Conservation (phyloP, 2,888 invertebrate species). For the Perithous albicinctus region DNA sequence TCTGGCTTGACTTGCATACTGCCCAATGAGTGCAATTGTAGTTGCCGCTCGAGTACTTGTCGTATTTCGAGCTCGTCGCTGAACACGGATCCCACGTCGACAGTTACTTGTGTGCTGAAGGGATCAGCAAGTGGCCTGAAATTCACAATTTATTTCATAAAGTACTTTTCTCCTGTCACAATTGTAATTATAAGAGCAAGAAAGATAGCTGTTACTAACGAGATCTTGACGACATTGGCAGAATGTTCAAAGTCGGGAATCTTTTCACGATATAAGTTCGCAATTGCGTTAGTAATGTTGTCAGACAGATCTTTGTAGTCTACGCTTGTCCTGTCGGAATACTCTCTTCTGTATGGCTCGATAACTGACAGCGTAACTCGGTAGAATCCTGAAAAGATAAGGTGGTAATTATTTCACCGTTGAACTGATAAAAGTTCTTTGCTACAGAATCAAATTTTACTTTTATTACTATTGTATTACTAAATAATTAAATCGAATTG, state of each 20-base stretch:
- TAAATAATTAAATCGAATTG: background rate
- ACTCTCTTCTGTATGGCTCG: constrained; percentile 87
- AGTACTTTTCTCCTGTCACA: background rate
- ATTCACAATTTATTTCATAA: constrained; percentile 26
- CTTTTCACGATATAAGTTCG: constrained; percentile 85
- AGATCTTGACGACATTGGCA: constrained; percentile 89
- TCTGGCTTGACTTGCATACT: constrained; percentile 86
- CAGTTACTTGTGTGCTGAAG: constrained; percentile 88
- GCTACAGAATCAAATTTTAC: background rate
- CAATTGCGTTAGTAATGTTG: constrained; percentile 87
- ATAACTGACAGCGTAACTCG: constrained; percentile 87
- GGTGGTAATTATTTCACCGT: background rate
- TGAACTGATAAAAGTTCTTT: background rate
- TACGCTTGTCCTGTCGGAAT: constrained; percentile 87
- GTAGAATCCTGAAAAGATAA: constrained; percentile 84
- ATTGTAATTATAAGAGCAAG: constrained; percentile 23
- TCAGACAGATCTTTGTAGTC: constrained; percentile 87
- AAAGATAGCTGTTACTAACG: constrained; percentile 86
- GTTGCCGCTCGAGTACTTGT: constrained; percentile 86
- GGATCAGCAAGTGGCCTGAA: constrained; percentile 86
- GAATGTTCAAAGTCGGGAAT: constrained; percentile 74
- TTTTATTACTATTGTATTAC: background rate
- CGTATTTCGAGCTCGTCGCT: constrained; percentile 86
- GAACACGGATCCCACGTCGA: constrained; percentile 89
- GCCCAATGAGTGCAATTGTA: constrained; percentile 86